A percentile compares a stretch with the other conserved stretches of the same genome.
These are phyloP conservation scores for Euschistus heros DNA, from an alignment of 1,140 invertebrate genomes.

Conservation along the genomic window DNA sequence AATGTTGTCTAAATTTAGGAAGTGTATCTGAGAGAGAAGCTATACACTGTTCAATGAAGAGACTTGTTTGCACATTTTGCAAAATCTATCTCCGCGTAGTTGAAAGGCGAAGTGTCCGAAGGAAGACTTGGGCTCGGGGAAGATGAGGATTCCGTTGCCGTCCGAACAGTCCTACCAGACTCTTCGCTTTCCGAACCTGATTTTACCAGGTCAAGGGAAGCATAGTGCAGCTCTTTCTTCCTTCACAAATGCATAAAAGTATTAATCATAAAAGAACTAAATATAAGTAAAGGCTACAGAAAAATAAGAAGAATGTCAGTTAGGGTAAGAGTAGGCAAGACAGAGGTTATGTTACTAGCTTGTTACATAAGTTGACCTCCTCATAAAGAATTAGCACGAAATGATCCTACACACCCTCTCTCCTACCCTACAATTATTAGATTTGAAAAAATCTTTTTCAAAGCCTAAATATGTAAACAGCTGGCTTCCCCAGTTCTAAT, in stretches of 20 bases:
- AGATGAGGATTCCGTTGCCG: conserved; percentile 28
- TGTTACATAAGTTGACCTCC: too few species aligned
- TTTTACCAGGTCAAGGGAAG: conserved; percentile 34
- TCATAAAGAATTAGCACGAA: too few species aligned
- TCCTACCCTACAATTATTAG: too few species aligned
- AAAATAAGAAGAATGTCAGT: too few species aligned
- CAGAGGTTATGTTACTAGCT: too few species aligned
- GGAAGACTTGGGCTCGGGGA: conserved; percentile 29
- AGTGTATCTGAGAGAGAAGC: not conserved
- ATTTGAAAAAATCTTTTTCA: too few species aligned
- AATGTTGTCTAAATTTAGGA: not conserved
- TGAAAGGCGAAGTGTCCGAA: conserved; percentile 35
- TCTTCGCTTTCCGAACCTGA: conserved; percentile 28
- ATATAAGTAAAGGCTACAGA: too few species aligned
- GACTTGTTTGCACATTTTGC: conserved; percentile 39
- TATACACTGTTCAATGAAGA: conserved; percentile 4
- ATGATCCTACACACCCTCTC: too few species aligned
- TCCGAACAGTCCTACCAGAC: conserved; percentile 28
- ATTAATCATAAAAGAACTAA: not conserved
- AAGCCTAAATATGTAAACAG: too few species aligned
- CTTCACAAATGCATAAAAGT: conserved; percentile 1
- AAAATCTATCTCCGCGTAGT: conserved; percentile 63
- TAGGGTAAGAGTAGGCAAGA: too few species aligned
- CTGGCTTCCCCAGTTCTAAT: too few species aligned
- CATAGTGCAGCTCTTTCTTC: conserved; percentile 34